phyloP scores from a whole-genome alignment of 30 jellyfish, hydroid and myxozoan genomes.

The Pelagia noctiluca region DNA sequence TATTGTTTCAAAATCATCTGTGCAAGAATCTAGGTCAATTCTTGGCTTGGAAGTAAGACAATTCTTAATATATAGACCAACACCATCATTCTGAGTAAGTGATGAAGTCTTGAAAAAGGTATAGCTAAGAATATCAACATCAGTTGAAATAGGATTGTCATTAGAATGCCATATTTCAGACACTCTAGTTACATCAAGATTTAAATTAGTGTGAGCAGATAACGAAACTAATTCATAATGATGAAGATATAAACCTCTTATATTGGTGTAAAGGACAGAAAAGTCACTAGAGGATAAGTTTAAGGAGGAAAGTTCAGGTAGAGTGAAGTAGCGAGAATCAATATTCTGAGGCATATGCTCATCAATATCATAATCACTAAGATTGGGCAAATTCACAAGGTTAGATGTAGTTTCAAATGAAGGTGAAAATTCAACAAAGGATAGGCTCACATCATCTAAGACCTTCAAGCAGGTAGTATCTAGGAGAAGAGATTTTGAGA shows the following conservation, averaged over 20 bases:
- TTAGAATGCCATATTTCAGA: too few relatives aligned
- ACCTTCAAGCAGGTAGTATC: background rate
- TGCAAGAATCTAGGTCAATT: background rate
- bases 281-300: background rate
- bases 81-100: background rate
- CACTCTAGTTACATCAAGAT: background rate
- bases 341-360: background rate
- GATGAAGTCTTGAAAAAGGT: background rate
- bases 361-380: background rate
- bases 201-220: background rate
- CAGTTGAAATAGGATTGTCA: background rate
- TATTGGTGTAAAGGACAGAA: too few relatives aligned
- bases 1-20: background rate
- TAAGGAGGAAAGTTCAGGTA: background rate
- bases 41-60: background rate
- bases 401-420: background rate
- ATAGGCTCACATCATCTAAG: constrained; percentile 21
- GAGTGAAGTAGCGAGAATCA: background rate
- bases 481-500: background rate
- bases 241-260: background rate
- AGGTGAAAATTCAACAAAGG: constrained; percentile 5
- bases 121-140: background rate
- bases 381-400: background rate
- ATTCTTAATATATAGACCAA: background rate
- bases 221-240: background rate